A percentile compares a stretch with the other conserved stretches of the same genome.
Conservation (phyloP, 2,888 invertebrate genomes). For the Ischnus inquisitorius region DNA sequence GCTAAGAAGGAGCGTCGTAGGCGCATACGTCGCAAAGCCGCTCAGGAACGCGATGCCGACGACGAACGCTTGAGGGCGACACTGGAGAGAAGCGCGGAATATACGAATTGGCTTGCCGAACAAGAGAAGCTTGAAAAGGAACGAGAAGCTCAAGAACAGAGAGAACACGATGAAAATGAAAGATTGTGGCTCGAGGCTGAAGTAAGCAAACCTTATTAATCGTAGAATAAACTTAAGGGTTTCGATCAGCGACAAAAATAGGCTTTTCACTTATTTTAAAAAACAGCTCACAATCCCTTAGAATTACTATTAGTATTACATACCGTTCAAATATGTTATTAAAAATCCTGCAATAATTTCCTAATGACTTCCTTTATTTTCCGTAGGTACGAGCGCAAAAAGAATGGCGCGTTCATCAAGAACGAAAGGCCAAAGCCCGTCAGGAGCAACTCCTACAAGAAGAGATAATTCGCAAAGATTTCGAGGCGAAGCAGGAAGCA, state of each 20-base stretch:
- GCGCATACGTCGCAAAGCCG: constrained; percentile 88
- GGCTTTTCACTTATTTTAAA: background rate
- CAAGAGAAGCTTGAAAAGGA: constrained; percentile 87
- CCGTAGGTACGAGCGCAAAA: constrained; percentile 86
- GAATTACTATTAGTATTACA: no score
- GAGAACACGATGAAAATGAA: constrained; percentile 87
- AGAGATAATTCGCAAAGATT: constrained; percentile 88
- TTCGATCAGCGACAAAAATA: background rate
- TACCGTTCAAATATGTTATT: no score
- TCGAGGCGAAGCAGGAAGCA: constrained; percentile 89
- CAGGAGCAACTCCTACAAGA: constrained; percentile 88
- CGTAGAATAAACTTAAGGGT: background rate
- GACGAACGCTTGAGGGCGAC: constrained; percentile 87
- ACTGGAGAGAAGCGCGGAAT: constrained; percentile 80
- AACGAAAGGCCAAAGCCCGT: constrained; percentile 87
- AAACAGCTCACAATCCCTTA: background rate
- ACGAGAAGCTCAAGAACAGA: constrained; percentile 87
- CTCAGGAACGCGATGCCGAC: constrained; percentile 87
- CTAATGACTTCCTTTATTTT: background rate
- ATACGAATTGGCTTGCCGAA: constrained; percentile 87
- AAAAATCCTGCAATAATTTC: background rate
- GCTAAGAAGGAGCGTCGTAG: constrained; percentile 91
- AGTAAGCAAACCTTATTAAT: constrained; percentile 75
- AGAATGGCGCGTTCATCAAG: constrained; percentile 89
- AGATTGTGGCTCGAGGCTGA: constrained; percentile 90